A percentile compares a stretch with the other conserved stretches of the same genome.
Evolutionary conservation across 2,888 invertebrate genomes (phyloP).

Genomic region (Allacma fusca): DNA sequence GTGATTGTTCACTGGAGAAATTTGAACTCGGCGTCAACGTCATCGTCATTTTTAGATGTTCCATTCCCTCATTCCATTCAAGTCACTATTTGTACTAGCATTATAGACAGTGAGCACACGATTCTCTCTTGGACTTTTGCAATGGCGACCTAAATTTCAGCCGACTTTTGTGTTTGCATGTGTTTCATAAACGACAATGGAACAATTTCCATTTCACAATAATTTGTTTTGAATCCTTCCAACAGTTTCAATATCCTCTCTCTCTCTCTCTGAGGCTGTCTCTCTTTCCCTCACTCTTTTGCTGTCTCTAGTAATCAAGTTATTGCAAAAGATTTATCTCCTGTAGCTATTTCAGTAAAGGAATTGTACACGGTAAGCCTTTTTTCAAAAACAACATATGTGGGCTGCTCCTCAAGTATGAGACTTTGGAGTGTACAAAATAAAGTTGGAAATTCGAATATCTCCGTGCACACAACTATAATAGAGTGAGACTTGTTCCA

Average conservation of each 20-base stretch:
- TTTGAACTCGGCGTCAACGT: slow-evolving; percentile 3
- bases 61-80: slow-evolving; percentile 3
- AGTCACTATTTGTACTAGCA: background rate
- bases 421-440: background rate
- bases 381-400: slow-evolving; percentile 1
- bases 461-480: background rate
- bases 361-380: background rate
- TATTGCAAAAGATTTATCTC: slow-evolving; percentile 12
- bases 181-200: background rate
- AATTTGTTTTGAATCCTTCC: slow-evolving; percentile 4
- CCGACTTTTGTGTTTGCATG: background rate
- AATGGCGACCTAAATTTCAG: slow-evolving; percentile 4
- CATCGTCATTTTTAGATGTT: slow-evolving; percentile 35
- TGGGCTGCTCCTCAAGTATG: background rate
- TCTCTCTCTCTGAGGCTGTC: slow-evolving; percentile 4
- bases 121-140: slow-evolving; percentile 4
- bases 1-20: slow-evolving; percentile 25
- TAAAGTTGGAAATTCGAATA: background rate
- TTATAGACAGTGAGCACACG: background rate
- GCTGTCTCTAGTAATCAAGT: background rate
- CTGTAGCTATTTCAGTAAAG: background rate
- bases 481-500: background rate
- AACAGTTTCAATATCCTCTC: background rate
- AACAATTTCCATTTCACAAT: slow-evolving; percentile 13
- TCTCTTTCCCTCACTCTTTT: background rate